Percentiles rank a stretch among this genome's conserved stretches.
phyloP scores from a whole-genome alignment of 1,140 invertebrate species.

The Chironomus striatipennis region DNA sequence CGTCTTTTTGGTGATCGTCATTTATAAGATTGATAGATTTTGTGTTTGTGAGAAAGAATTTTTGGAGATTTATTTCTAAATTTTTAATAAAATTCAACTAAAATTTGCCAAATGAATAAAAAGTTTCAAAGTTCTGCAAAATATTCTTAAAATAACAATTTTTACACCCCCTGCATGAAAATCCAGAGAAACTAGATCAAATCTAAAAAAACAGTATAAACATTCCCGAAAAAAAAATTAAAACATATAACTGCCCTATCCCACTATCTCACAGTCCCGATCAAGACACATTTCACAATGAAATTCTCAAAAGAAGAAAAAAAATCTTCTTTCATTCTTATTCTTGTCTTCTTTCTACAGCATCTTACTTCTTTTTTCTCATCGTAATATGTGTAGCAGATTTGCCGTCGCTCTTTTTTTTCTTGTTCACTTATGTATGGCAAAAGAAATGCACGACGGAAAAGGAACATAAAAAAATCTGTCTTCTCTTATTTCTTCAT shows the following conservation, averaged over 20 bases:
- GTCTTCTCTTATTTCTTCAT: background rate
- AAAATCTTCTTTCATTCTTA: background rate
- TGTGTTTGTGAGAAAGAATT: too few relatives aligned
- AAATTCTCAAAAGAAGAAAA: slow-evolving; percentile 14
- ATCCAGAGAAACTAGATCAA: too few relatives aligned
- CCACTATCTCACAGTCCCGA: background rate
- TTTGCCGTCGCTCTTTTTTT: background rate
- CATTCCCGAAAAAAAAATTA: background rate
- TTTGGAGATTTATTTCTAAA: too few relatives aligned
- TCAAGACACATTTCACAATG: slow-evolving; percentile 7
- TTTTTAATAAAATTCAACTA: too few relatives aligned
- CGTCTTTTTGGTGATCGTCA: too few relatives aligned
- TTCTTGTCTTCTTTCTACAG: background rate
- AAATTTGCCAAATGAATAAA: too few relatives aligned
- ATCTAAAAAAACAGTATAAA: background rate
- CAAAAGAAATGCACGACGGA: background rate
- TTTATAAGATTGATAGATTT: too few relatives aligned
- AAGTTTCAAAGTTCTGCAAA: too few relatives aligned
- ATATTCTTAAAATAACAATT: too few relatives aligned
- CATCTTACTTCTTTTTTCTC: background rate
- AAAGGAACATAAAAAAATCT: background rate
- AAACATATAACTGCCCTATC: background rate
- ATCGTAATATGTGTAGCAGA: too few relatives aligned
- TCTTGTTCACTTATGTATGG: too few relatives aligned
- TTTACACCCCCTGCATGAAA: too few relatives aligned